Evolutionary conservation across 2,888 invertebrate genomes (phyloP), one percentile per base, ranked within the genome.

Genomic region (Meta bourneti): DNA sequence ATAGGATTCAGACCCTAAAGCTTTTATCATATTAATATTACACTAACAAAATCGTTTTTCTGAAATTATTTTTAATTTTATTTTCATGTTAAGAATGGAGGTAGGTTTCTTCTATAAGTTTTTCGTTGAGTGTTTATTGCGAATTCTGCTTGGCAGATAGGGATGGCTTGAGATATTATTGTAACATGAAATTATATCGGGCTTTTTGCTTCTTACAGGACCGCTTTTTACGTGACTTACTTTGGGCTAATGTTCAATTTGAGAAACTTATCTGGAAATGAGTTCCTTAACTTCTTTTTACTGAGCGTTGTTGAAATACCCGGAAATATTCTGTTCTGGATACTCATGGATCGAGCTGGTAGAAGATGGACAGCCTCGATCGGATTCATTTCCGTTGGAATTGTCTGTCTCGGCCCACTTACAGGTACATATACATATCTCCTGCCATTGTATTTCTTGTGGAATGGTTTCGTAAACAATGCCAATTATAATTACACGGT

Each of bases 301-400:
- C 96, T 97, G 94, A 95, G 96, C 88, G 93, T 96, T 71, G 96
- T 96, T 49, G 97, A 97, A 94, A 95, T 97, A 74, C 97, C 97
- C 0, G 96, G 96, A 5, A 96, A 96, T 34, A 34, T 34, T 4
- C 34, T 34, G 34, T 34, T 34, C 34, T 34, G 34, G 34, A 34
- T 34, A 34, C 34, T 34, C 34, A 34, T 34, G 34, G 34, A 34
- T 34, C 34, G 34, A 34, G 34, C 34, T 34, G 34, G 96, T 9
- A 95, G 96, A 49, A 95, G 96, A 91, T 85, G 85, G 85, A 77
- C 69, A 2, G 78, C 85, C 7, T n/a, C 85, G 9, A 7, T 85
- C 20, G 85, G 85, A 7, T 85, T 85, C 69, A 13, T 77, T 2
- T 48, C 70, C 11, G 77, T 78, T 8, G 77, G 85, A 11, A 69